A percentile compares a stretch with the other conserved stretches of the same genome.
phyloP scores from a whole-genome alignment of 2,113 vertebrate genomes.

The Salminus brasiliensis region DNA sequence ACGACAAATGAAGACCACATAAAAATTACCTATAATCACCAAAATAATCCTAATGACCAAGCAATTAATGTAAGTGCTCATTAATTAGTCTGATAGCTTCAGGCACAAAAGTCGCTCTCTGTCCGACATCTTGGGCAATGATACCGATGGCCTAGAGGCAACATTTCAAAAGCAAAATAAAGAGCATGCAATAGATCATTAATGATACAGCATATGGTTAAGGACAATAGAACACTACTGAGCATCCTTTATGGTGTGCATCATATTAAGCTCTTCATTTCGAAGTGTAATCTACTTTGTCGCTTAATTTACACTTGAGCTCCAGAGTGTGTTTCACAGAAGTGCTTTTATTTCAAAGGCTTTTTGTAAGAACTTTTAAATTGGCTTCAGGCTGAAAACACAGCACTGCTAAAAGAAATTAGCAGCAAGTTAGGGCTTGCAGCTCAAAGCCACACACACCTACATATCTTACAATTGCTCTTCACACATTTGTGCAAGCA shows the following conservation, averaged over 20 bases:
- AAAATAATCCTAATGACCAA: no score
- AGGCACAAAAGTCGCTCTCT: no score
- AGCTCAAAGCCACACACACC: not conserved
- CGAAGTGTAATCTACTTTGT: not conserved
- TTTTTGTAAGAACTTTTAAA: not conserved
- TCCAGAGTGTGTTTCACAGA: not conserved
- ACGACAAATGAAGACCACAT: no score
- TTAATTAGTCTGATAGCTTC: no score
- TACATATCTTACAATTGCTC: constrained; percentile 16
- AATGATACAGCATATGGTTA: not conserved
- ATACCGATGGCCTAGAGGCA: no score
- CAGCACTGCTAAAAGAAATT: constrained; percentile 2
- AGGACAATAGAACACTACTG: not conserved
- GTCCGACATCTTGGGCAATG: no score
- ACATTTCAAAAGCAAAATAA: no score
- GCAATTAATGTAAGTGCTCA: no score
- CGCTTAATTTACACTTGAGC: no score
- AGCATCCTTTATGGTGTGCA: no score
- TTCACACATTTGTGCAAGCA: constrained; percentile 36
- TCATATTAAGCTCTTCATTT: not conserved
- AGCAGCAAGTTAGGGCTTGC: constrained; percentile 20
- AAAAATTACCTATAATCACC: no score
- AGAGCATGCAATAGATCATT: no score
- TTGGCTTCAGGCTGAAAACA: constrained; percentile 7
- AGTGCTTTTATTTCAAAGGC: not conserved